These are phyloP conservation scores for Troglohyphantes excavatus DNA, from an alignment of 2,888 invertebrate genomes.

Conservation along the genomic window DNA sequence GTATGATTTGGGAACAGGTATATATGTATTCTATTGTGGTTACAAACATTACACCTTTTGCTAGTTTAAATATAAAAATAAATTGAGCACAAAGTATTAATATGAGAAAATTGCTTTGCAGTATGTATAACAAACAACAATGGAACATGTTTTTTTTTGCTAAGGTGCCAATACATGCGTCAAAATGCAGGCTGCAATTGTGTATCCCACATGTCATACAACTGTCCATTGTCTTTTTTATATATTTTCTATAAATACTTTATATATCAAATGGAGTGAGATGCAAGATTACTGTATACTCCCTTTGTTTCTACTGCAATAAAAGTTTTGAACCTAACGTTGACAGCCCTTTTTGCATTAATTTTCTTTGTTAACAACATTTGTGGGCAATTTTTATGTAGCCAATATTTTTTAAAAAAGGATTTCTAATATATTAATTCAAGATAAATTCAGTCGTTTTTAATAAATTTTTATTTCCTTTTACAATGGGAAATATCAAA, in stretches of 20 bases:
- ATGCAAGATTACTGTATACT: slow-evolving; percentile 56
- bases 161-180: not conserved
- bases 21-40: too few species aligned
- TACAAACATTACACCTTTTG: not conserved
- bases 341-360: too few species aligned
- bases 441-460: too few species aligned
- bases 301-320: slow-evolving; percentile 77
- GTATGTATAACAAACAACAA: not conserved
- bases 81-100: not conserved
- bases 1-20: too few species aligned
- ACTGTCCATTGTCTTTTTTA: slow-evolving; percentile 76
- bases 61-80: not conserved
- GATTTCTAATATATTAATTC: too few species aligned
- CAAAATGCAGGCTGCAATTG: slow-evolving; percentile 30
- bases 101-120: not conserved
- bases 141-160: slow-evolving; percentile 17
- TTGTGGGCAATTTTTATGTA: too few species aligned
- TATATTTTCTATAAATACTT: slow-evolving; percentile 77
- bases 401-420: too few species aligned
- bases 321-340: slow-evolving; percentile 57
- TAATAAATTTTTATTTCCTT: too few species aligned
- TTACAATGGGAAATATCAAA: too few species aligned
- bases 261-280: slow-evolving; percentile 72
- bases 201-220: slow-evolving; percentile 34
- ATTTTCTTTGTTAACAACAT: too few species aligned